phyloP scores from a whole-genome alignment of 1,140 invertebrate genomes.

The Triops longicaudatus region DNA sequence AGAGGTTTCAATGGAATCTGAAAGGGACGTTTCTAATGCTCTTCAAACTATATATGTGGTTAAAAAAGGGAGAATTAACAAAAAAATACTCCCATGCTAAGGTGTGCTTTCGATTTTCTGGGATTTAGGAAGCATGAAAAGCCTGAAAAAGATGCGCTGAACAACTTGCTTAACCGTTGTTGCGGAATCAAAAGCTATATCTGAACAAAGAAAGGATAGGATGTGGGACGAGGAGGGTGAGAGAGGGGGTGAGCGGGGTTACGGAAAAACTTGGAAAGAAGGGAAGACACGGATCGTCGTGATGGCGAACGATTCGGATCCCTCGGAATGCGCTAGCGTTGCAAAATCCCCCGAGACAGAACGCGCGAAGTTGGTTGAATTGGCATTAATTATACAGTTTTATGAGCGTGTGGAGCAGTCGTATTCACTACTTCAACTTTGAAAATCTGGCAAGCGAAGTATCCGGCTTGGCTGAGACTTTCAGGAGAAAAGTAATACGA shows the following conservation, averaged over 20 bases:
- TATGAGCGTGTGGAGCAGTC: conserved; percentile 5
- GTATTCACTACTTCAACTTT: neutral
- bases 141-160: conserved; percentile 14
- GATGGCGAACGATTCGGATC: neutral
- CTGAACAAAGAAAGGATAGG: neutral
- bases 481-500: neutral
- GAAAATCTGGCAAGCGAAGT: neutral
- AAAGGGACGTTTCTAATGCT: conserved; percentile 3
- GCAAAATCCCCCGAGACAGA: neutral
- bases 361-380: neutral
- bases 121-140: conserved; percentile 12
- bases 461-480: neutral
- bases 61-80: neutral
- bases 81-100: neutral
- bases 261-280: neutral
- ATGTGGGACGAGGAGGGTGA: neutral
- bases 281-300: neutral
- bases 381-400: conserved; percentile 12
- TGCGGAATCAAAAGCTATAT: conserved; percentile 15
- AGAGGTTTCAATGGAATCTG: conserved; percentile 7
- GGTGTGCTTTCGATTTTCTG: conserved; percentile 14
- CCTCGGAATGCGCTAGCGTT: neutral
- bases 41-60: conserved; percentile 8
- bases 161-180: conserved; percentile 12
- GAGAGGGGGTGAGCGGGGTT: neutral